Base-by-base conservation (phyloP, 2,113 vertebrate species). In the Brachypodius melanocephalos region DNA sequence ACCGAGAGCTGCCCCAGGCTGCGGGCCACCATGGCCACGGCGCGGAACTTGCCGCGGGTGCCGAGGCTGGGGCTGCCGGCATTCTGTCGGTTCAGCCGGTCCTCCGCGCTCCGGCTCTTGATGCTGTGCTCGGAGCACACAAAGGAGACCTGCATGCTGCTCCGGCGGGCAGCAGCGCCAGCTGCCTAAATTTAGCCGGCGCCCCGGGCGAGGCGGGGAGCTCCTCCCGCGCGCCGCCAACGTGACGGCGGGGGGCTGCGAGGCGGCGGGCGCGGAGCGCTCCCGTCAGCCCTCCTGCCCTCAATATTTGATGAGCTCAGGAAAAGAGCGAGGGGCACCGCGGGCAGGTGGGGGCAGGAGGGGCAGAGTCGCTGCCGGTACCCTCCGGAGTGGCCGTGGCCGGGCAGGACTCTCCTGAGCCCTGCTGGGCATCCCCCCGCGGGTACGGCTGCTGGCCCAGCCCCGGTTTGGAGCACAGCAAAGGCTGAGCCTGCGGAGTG, bases 21-120 rank as follows among this genome's bases (percentile, higher is more conserved):
- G 62, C 99, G 98, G 66, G 99, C 99, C 88, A 99, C 99, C 98
- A 99, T 99, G 62, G 99, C 99, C 98, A 99, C 98, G 0, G 99
- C 97, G 5, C 98, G 98, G 98, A 99, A 99, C 97, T 98, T 99
- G 97, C 98, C 98, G 13, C 98, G 98, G 22, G 98, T 98, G 81
- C 98, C 98, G 12, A 98, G 98, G 97, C 97, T 98, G 75, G 99
- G 99, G 97, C 99, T 99, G 98, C 98, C 98, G 96, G 98, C 98
- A 9, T 98, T 98, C 48, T 99, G 98, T 18, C 99, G 97, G 93
- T 98, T 99, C 58, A 99, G 98, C 26, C 99, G 97, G 54, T 99
- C 99, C 32, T 99, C 99, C 0, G 99, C 98, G 90, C 97, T 98
- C 75, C 99, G 98, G 98, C 97, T 98, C 95, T 99, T 99, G 71